phyloP scores from a whole-genome alignment of 2,797 vertebrate genomes.

The Bothrops alternatus region DNA sequence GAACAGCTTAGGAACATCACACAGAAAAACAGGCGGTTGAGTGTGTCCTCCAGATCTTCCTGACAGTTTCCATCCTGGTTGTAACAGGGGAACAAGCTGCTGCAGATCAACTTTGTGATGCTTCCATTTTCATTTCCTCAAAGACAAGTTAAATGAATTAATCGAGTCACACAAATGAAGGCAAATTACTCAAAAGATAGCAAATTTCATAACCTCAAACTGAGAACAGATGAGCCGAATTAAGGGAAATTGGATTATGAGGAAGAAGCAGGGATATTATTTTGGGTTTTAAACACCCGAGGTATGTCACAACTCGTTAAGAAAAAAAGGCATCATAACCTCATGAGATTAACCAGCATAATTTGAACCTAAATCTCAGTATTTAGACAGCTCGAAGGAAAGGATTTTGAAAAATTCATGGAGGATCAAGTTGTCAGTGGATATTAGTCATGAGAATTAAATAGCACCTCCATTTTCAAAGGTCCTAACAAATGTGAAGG shows the following conservation, averaged over 20 bases:
- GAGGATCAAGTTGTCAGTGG: neutral
- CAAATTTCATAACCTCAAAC: slow-evolving; percentile 31
- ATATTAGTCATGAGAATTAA: neutral
- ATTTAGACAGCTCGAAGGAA: neutral
- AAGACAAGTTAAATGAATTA: slow-evolving; percentile 35
- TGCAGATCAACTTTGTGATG: neutral
- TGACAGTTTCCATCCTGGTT: neutral
- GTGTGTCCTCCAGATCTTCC: neutral
- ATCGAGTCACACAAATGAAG: slow-evolving; percentile 27
- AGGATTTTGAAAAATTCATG: neutral
- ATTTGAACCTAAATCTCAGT: neutral
- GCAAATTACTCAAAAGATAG: slow-evolving; percentile 34
- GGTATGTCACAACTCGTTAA: neutral
- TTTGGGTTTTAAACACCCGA: neutral
- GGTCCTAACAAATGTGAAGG: neutral
- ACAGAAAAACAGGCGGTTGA: too few relatives aligned
- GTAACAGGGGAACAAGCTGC: neutral
- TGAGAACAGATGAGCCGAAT: slow-evolving; percentile 25
- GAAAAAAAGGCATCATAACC: neutral
- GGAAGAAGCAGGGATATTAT: neutral
- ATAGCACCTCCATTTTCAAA: neutral
- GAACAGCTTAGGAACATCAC: neutral
- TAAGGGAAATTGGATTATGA: slow-evolving; percentile 30
- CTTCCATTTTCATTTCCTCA: slow-evolving; percentile 24
- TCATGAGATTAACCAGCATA: neutral